Evolutionary conservation across 1,140 invertebrate species (phyloP).

Genomic region (Goniozus legneri): DNA sequence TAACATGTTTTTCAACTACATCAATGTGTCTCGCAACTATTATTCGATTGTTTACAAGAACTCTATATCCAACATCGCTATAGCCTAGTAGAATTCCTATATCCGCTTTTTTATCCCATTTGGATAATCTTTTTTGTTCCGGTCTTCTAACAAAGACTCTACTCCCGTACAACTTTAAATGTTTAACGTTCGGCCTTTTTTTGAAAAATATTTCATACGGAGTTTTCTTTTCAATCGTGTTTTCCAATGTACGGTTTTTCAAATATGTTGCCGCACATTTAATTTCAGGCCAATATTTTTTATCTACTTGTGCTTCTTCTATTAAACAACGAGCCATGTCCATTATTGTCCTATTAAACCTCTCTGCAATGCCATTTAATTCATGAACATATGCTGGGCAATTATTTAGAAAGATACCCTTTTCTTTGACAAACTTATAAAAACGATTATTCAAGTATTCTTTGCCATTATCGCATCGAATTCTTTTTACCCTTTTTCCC

Average conservation of each 20-base stretch:
- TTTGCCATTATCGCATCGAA: not conserved
- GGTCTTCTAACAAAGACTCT: conserved; percentile 6
- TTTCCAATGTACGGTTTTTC: conserved; percentile 3
- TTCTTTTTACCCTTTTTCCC: not conserved
- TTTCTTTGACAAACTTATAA: not conserved
- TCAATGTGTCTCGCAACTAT: conserved; percentile 19
- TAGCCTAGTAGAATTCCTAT: conserved; percentile 15
- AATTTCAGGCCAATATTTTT: conserved; percentile 5
- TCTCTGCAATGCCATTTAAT: conserved; percentile 3
- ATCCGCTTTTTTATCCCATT: conserved; percentile 14
- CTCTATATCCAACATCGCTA: conserved; percentile 9
- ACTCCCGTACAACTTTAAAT: conserved; percentile 6
- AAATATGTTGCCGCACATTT: not conserved
- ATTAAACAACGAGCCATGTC: conserved; percentile 1
- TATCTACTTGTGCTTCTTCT: not conserved
- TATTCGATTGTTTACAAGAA: conserved; percentile 17
- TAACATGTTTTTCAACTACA: conserved; percentile 20
- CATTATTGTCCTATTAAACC: conserved; percentile 8
- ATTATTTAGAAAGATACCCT: not conserved
- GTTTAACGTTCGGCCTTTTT: not conserved
- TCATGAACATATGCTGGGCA: conserved; percentile 10
- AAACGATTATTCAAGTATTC: not conserved
- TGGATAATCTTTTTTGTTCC: not conserved
- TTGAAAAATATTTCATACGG: conserved; percentile 8
- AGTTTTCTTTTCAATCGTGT: conserved; percentile 7